Evolutionary conservation across 2,888 invertebrate genomes (phyloP).

Genomic region (Sycophila texana): DNA sequence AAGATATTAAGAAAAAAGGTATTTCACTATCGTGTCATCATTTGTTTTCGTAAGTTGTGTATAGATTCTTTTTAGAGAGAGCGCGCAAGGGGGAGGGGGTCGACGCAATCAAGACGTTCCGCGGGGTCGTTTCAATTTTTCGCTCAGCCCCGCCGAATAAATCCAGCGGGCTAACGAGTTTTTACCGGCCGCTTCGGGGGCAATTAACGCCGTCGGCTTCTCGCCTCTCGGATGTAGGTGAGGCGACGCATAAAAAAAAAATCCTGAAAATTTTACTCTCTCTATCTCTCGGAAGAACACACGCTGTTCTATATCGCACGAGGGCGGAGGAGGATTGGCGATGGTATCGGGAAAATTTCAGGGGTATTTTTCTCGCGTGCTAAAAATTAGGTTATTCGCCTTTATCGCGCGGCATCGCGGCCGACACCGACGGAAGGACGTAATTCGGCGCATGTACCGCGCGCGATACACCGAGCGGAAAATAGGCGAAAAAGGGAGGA

Average conservation of each 20-base stretch:
- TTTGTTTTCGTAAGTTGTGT: conserved; percentile 14
- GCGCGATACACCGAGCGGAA: conserved; percentile 28
- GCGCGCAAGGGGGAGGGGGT: neutral
- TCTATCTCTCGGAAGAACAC: too few relatives aligned
- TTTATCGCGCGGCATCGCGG: conserved; percentile 43
- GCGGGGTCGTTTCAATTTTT: conserved; percentile 42
- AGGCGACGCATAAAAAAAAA: neutral
- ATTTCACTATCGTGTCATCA: conserved; percentile 45
- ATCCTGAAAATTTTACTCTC: too few relatives aligned
- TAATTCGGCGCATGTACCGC: conserved; percentile 31
- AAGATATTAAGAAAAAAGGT: conserved; percentile 32
- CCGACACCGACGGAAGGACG: conserved; percentile 52
- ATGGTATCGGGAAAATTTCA: conserved; percentile 29
- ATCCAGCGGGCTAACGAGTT: conserved; percentile 72
- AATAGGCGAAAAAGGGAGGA: conserved; percentile 31
- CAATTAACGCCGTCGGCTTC: conserved; percentile 47
- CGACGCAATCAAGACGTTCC: conserved; percentile 22
- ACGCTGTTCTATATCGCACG: neutral
- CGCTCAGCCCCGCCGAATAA: conserved; percentile 60
- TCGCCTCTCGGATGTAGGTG: conserved; percentile 29
- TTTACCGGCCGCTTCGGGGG: conserved; percentile 66
- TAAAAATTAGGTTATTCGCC: conserved; percentile 55
- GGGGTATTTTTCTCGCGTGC: conserved; percentile 1
- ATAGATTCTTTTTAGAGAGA: conserved; percentile 7
- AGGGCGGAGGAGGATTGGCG: neutral